phyloP scores from a whole-genome alignment of 2,113 vertebrate species.

The Dipodomys ordii region DNA sequence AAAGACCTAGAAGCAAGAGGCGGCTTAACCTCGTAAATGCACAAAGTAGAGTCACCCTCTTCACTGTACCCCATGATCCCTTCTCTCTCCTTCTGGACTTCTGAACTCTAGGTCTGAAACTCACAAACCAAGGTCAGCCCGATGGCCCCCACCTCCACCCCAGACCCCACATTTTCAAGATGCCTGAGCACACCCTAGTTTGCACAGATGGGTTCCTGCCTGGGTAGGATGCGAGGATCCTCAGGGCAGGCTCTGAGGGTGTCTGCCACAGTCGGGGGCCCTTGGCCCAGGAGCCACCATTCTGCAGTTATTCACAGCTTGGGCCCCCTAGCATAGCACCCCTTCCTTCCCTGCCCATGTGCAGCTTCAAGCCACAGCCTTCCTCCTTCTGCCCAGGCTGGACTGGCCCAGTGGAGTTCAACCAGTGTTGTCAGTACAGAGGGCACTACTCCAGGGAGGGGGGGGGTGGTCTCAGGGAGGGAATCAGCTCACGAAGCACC shows the following conservation, averaged over 20 bases:
- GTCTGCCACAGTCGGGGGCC: not conserved
- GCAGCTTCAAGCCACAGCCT: not conserved
- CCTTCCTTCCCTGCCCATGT: not conserved
- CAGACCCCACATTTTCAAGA: not conserved
- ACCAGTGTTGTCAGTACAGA: not conserved
- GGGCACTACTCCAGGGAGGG: not conserved
- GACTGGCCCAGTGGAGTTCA: not conserved
- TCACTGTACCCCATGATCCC: too few species aligned
- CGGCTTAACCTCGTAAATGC: not conserved
- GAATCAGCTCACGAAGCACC: not conserved
- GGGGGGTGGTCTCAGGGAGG: not conserved
- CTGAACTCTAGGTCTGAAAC: not conserved
- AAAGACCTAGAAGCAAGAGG: not conserved
- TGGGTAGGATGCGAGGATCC: not conserved
- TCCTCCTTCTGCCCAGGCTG: too few species aligned
- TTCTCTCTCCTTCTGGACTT: not conserved
- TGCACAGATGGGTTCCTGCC: not conserved
- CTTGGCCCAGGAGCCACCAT: not conserved
- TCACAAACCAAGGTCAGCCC: not conserved
- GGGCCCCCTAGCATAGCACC: not conserved
- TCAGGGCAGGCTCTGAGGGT: fast-evolving
- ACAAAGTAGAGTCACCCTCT: not conserved
- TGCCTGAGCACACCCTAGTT: not conserved
- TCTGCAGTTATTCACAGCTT: not conserved
- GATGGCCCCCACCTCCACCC: not conserved